phyloP scores from a whole-genome alignment of 2,888 invertebrate species.

The Chironomus riparius region DNA sequence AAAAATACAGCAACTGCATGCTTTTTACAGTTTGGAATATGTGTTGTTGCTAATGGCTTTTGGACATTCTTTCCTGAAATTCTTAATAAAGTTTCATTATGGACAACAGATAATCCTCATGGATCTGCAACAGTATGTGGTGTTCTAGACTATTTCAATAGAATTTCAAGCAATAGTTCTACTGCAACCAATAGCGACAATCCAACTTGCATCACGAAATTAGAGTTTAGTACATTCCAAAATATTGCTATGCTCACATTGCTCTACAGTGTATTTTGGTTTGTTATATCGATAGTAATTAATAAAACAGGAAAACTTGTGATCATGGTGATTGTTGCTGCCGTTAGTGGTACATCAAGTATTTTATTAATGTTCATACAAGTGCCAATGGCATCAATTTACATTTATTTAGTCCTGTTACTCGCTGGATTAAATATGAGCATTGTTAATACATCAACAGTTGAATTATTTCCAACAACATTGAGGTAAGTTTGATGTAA shows the following conservation, averaged over 20 bases:
- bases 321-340: conserved; percentile 33
- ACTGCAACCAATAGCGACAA: not conserved
- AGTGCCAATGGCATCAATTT: conserved; percentile 33
- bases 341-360: conserved; percentile 33
- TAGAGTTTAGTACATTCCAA: conserved; percentile 35
- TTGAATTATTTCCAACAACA: conserved; percentile 38
- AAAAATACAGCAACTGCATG: conserved; percentile 35
- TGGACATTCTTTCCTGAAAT: conserved; percentile 40
- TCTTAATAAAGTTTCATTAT: conserved; percentile 36
- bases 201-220: conserved; percentile 32
- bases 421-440: conserved; percentile 35
- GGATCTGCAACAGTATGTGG: conserved; percentile 35
- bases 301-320: conserved; percentile 34
- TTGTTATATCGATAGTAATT: conserved; percentile 35
- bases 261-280: conserved; percentile 34
- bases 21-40: conserved; percentile 37
- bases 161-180: not conserved
- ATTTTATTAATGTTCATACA: conserved; percentile 32
- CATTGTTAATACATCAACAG: conserved; percentile 37
- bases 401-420: conserved; percentile 34
- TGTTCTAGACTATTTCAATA: conserved; percentile 31
- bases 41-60: conserved; percentile 36
- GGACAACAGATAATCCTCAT: conserved; percentile 33
- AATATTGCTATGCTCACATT: conserved; percentile 34
- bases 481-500: conserved; percentile 33